Percentiles rank a stretch among this genome's conserved stretches.
Evolutionary conservation across 2,888 invertebrate genomes (phyloP).

Genomic region (Lomographa bimaculata): DNA sequence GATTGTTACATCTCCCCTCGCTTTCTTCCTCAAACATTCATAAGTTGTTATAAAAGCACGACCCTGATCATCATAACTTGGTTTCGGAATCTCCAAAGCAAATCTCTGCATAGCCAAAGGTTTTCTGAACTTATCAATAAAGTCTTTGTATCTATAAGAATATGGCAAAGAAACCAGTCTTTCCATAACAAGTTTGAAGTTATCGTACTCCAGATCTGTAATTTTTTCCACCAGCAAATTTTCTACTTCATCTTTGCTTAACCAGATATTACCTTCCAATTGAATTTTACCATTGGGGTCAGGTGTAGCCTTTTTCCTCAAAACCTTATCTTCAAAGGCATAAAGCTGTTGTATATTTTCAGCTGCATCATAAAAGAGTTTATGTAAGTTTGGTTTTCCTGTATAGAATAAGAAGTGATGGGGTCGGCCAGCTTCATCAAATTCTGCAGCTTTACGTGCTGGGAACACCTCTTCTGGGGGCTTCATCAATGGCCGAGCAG

Average conservation of each 20-base stretch:
- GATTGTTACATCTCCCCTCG: constrained; percentile 91
- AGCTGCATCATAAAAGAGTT: constrained; percentile 90
- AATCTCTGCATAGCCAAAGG: constrained; percentile 83
- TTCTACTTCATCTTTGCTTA: constrained; percentile 87
- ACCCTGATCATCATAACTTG: constrained; percentile 87
- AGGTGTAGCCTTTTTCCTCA: constrained; percentile 83
- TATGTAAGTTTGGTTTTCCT: constrained; percentile 92
- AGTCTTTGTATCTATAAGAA: constrained; percentile 87
- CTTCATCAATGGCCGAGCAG: constrained; percentile 95
- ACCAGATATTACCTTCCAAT: constrained; percentile 77
- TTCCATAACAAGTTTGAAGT: constrained; percentile 88
- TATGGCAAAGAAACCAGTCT: constrained; percentile 88
- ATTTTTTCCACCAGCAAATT: constrained; percentile 86
- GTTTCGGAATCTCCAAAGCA: constrained; percentile 86
- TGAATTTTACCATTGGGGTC: constrained; percentile 84
- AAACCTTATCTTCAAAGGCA: constrained; percentile 88
- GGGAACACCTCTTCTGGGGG: constrained; percentile 95
- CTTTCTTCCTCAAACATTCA: constrained; percentile 88
- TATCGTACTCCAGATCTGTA: constrained; percentile 87
- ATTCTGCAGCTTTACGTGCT: constrained; percentile 92
- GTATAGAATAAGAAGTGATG: constrained; percentile 97
- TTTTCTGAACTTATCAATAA: constrained; percentile 88
- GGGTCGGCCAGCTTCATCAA: constrained; percentile 95
- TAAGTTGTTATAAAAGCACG: constrained; percentile 88
- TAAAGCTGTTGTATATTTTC: constrained; percentile 87